Percentiles rank a stretch among this genome's conserved stretches.
phyloP scores from a whole-genome alignment of 2,113 vertebrate species.

The Jacana jacana region DNA sequence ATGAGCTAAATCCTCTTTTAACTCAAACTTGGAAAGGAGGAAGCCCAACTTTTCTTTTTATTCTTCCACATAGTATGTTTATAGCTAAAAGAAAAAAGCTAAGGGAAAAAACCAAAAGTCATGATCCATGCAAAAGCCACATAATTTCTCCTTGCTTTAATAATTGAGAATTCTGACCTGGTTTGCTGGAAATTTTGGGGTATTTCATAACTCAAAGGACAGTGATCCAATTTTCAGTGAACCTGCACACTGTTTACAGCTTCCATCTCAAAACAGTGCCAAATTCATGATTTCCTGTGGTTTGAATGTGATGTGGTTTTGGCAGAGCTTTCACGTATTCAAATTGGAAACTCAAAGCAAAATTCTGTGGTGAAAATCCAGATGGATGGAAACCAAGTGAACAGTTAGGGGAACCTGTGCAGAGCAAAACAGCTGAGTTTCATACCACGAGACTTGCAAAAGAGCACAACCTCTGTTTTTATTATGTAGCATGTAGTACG shows the following conservation, averaged over 20 bases:
- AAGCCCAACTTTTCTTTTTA: neutral
- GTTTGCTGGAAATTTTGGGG: slow-evolving; percentile 16
- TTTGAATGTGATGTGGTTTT: slow-evolving; percentile 67
- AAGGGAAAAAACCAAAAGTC: neutral
- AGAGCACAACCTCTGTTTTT: neutral
- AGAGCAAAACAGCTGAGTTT: slow-evolving; percentile 20
- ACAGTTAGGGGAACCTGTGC: slow-evolving; percentile 23
- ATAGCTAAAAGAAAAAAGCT: neutral
- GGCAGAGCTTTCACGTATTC: slow-evolving; percentile 41
- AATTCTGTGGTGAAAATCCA: slow-evolving; percentile 41
- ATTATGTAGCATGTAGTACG: neutral
- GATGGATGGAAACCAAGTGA: slow-evolving; percentile 32
- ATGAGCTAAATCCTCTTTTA: neutral
- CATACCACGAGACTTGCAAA: neutral
- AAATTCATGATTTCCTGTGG: slow-evolving; percentile 64
- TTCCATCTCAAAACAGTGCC: slow-evolving; percentile 55
- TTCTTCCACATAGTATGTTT: neutral
- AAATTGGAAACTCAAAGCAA: slow-evolving; percentile 29
- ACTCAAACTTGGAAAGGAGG: neutral
- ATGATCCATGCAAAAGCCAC: neutral
- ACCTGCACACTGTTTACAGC: slow-evolving; percentile 61
- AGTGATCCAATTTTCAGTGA: slow-evolving; percentile 37
- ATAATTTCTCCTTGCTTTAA: neutral
- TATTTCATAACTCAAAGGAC: slow-evolving; percentile 54
- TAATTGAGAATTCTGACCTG: slow-evolving; percentile 21